phyloP scores from a whole-genome alignment of 2,113 vertebrate genomes.

The Elephas maximus region DNA sequence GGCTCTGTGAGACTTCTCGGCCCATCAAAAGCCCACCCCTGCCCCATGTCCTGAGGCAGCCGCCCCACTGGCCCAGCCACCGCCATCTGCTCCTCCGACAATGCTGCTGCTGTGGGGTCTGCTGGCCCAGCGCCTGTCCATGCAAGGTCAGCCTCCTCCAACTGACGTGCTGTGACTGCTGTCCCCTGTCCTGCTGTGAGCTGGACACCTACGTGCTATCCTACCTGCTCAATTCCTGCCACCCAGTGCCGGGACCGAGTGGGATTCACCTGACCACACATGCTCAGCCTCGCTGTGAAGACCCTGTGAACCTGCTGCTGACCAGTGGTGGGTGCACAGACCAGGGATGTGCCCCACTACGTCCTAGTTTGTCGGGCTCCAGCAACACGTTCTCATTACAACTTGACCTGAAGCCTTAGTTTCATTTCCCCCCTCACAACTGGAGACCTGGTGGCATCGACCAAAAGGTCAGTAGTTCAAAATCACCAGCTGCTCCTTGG shows the following conservation, averaged over 20 bases:
- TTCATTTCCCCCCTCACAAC: no score
- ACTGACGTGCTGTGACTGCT: rapidly evolving
- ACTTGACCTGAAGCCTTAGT: no score
- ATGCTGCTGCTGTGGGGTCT: neutral
- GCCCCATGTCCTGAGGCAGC: neutral
- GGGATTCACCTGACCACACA: neutral
- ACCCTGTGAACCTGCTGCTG: neutral
- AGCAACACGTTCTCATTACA: rapidly evolving
- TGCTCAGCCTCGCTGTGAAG: neutral
- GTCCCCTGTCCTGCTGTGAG: neutral
- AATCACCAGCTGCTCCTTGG: no score
- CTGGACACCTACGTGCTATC: neutral
- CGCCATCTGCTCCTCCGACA: neutral
- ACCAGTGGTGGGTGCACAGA: neutral
- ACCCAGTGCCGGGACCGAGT: rapidly evolving
- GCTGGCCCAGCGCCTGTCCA: neutral
- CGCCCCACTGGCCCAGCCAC: neutral
- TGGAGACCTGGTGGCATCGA: no score
- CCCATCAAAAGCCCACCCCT: neutral
- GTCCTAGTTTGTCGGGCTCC: rapidly evolving
- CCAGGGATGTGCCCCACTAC: rapidly evolving
- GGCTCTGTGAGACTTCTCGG: neutral
- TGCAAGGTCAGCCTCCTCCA: neutral
- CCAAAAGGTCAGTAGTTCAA: no score
- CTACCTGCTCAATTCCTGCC: neutral